phyloP scores from a whole-genome alignment of 2,888 invertebrate genomes.

The Neuroscelio doddi region DNA sequence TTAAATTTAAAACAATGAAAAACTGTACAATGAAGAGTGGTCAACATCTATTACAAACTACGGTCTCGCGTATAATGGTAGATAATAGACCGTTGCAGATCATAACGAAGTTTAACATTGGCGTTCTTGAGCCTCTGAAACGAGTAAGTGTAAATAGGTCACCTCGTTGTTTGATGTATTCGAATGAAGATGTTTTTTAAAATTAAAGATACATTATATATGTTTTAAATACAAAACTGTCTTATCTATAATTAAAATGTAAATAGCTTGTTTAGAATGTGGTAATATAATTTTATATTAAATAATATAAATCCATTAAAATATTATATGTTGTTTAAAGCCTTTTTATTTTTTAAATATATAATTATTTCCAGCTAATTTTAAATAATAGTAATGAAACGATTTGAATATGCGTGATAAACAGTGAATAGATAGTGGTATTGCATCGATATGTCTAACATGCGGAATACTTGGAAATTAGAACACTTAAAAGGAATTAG shows the following conservation, averaged over 20 bases:
- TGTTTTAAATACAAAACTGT: too few relatives aligned
- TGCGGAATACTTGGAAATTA: constrained; percentile 39
- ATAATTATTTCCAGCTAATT: too few relatives aligned
- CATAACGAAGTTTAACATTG: constrained; percentile 37
- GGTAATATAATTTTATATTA: too few relatives aligned
- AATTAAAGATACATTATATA: too few relatives aligned
- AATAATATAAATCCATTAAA: too few relatives aligned
- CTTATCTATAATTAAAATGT: too few relatives aligned
- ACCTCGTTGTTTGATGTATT: constrained; percentile 30
- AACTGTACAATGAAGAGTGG: too few relatives aligned
- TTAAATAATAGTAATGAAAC: too few relatives aligned
- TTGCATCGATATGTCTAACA: constrained; percentile 23
- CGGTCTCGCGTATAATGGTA: constrained; percentile 4
- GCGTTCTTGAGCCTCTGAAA: constrained; percentile 30
- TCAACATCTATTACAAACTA: neutral
- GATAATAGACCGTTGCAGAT: constrained; percentile 14
- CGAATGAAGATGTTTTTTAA: constrained; percentile 29
- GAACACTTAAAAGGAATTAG: constrained; percentile 46
- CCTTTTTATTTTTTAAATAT: neutral
- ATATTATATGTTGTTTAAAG: neutral
- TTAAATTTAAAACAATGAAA: too few relatives aligned
- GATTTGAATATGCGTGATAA: neutral
- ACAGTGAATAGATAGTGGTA: constrained; percentile 3
- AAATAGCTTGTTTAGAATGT: too few relatives aligned
- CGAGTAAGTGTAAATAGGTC: constrained; percentile 49